Evolutionary conservation across 2,888 invertebrate species (phyloP).

Genomic region (Drosophila phalerata): DNA sequence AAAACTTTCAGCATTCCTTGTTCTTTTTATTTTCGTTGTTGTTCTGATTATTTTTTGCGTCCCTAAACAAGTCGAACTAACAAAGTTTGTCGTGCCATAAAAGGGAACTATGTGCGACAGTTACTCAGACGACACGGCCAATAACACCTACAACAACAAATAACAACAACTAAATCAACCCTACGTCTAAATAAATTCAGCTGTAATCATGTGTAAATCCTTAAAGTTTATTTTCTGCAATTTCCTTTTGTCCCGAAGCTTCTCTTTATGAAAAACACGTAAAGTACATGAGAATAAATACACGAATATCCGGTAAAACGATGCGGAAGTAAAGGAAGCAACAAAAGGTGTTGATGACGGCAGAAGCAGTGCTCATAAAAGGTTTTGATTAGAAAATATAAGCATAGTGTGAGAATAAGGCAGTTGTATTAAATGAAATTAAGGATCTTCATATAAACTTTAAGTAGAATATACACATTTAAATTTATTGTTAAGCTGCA

Average conservation of each 20-base stretch:
- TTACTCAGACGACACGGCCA: slow-evolving; percentile 37
- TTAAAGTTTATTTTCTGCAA: slow-evolving; percentile 57
- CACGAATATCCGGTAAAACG: slow-evolving; percentile 42
- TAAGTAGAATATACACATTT: no score
- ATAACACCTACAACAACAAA: slow-evolving; percentile 21
- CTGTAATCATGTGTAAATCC: slow-evolving; percentile 71
- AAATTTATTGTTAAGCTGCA: no score
- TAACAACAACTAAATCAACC: slow-evolving; percentile 45
- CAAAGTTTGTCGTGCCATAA: slow-evolving; percentile 48
- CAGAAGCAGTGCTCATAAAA: slow-evolving; percentile 6
- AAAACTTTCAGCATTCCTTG: slow-evolving; percentile 15
- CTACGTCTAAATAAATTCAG: slow-evolving; percentile 51
- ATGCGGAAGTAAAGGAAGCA: slow-evolving; percentile 14
- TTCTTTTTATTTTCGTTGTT: slow-evolving; percentile 27
- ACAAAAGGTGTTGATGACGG: slow-evolving; percentile 1
- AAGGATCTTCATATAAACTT: slow-evolving; percentile 5
- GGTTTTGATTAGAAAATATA: slow-evolving; percentile 43
- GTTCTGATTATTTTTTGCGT: slow-evolving; percentile 31
- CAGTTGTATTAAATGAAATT: slow-evolving; percentile 15
- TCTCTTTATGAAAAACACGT: slow-evolving; percentile 35
- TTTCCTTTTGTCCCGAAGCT: slow-evolving; percentile 29
- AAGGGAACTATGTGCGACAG: slow-evolving; percentile 50
- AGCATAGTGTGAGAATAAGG: slow-evolving; percentile 19
- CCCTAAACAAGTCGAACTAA: slow-evolving; percentile 30
- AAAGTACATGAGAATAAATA: slow-evolving; percentile 40